Percentiles rank a stretch among this genome's conserved stretches.
Evolutionary conservation across 2,888 invertebrate species (phyloP).

Genomic region (Rhodophaea formosa): DNA sequence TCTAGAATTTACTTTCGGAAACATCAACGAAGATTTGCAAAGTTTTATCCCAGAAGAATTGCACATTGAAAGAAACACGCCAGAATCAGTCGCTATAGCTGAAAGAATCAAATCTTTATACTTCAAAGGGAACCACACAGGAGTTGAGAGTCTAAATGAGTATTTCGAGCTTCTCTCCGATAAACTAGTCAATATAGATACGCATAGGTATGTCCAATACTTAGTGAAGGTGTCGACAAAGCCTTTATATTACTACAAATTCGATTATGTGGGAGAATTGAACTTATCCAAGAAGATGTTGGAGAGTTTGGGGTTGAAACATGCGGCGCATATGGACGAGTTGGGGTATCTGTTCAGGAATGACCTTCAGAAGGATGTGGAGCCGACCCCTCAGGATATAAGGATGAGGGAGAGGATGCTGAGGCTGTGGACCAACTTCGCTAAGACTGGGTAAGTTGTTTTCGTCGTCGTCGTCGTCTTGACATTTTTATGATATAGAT

Average conservation of each 20-base stretch:
- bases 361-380: slow-evolving; percentile 51
- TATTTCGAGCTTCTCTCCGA: slow-evolving; percentile 62
- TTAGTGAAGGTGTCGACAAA: slow-evolving; percentile 57
- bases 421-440: slow-evolving; percentile 72
- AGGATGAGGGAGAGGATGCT: slow-evolving; percentile 69
- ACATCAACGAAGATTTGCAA: slow-evolving; percentile 53
- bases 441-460: slow-evolving; percentile 67
- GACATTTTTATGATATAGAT: too few relatives aligned
- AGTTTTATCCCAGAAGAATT: slow-evolving; percentile 55
- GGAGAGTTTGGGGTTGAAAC: slow-evolving; percentile 39
- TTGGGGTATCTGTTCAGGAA: slow-evolving; percentile 65
- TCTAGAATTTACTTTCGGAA: slow-evolving; percentile 49
- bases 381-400: slow-evolving; percentile 56
- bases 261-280: slow-evolving; percentile 65
- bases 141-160: slow-evolving; percentile 48
- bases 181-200: slow-evolving; percentile 48
- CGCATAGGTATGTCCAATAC: slow-evolving; percentile 61
- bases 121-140: slow-evolving; percentile 49
- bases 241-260: slow-evolving; percentile 66
- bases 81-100: slow-evolving; percentile 49
- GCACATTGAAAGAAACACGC: slow-evolving; percentile 52
- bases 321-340: slow-evolving; percentile 63
- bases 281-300: slow-evolving; percentile 47
- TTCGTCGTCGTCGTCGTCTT: too few relatives aligned
- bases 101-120: slow-evolving; percentile 56